Conservation (phyloP, 2,113 vertebrate species). For the Genyomyrus donnyi region DNA sequence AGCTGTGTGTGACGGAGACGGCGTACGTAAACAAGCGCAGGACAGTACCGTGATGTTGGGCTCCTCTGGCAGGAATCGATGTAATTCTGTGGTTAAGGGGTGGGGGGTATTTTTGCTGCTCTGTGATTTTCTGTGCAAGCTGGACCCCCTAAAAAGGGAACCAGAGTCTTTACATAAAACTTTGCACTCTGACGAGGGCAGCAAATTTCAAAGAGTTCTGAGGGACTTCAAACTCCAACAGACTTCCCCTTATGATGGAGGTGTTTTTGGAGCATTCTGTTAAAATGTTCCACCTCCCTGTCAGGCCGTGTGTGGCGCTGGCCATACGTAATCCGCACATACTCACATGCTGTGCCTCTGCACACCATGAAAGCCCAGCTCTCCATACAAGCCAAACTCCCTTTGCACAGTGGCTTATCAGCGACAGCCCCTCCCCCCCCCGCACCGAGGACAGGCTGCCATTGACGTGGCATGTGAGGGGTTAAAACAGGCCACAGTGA, state of each 20-base stretch:
- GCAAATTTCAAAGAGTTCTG: not conserved
- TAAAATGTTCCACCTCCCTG: not conserved
- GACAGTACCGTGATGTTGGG: not conserved
- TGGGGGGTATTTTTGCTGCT: not conserved
- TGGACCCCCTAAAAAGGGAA: not conserved
- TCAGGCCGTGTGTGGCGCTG: not conserved
- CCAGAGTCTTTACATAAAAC: not conserved
- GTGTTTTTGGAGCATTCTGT: not conserved
- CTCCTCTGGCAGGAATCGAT: not conserved
- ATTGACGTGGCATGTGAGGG: not conserved
- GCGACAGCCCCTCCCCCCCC: not conserved
- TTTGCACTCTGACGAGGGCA: not conserved
- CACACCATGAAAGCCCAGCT: not conserved
- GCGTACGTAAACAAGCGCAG: not conserved
- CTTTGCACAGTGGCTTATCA: not conserved
- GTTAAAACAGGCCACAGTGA: conserved; percentile 14
- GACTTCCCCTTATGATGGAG: not conserved
- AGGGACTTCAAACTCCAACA: not conserved
- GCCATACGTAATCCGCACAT: not conserved
- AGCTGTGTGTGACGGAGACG: not conserved
- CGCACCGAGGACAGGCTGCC: not conserved
- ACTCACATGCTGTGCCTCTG: not conserved
- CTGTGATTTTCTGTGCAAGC: not conserved
- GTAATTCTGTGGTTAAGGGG: not conserved
- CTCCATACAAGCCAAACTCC: not conserved